Evolutionary conservation across 1,140 invertebrate species (phyloP).

Genomic region (Sinonovacula constricta): DNA sequence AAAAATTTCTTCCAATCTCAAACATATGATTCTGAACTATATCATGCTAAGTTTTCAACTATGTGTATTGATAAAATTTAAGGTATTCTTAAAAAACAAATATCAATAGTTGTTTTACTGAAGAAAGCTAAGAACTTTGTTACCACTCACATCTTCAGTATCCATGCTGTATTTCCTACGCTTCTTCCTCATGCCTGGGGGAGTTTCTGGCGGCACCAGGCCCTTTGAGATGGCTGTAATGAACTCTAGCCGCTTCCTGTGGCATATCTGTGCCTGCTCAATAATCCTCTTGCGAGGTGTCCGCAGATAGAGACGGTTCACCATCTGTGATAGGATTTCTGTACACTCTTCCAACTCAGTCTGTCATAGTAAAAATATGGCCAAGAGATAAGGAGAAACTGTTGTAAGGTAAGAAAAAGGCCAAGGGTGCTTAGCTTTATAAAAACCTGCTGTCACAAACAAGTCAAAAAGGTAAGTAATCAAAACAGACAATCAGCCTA

Average conservation of each 20-base stretch:
- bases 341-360: conserved; percentile 85
- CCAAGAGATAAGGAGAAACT: too few relatives aligned
- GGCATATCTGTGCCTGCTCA: conserved; percentile 82
- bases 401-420: too few relatives aligned
- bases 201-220: conserved; percentile 84
- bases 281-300: conserved; percentile 84
- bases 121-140: neutral
- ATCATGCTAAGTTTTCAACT: neutral
- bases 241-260: conserved; percentile 84
- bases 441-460: too few relatives aligned
- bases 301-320: conserved; percentile 83
- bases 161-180: conserved; percentile 71
- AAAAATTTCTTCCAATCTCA: too few relatives aligned
- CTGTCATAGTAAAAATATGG: too few relatives aligned
- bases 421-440: too few relatives aligned
- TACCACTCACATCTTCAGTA: conserved; percentile 69
- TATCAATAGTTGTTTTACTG: neutral
- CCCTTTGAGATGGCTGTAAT: conserved; percentile 84
- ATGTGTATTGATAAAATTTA: neutral
- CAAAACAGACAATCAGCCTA: too few relatives aligned
- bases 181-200: conserved; percentile 80
- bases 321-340: conserved; percentile 84
- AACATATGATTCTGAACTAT: neutral
- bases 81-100: neutral
- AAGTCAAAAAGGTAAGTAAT: too few relatives aligned